A percentile compares a stretch with the other conserved stretches of the same genome.
Evolutionary conservation across 2,113 vertebrate species (phyloP).

Genomic region (Pimephales promelas): DNA sequence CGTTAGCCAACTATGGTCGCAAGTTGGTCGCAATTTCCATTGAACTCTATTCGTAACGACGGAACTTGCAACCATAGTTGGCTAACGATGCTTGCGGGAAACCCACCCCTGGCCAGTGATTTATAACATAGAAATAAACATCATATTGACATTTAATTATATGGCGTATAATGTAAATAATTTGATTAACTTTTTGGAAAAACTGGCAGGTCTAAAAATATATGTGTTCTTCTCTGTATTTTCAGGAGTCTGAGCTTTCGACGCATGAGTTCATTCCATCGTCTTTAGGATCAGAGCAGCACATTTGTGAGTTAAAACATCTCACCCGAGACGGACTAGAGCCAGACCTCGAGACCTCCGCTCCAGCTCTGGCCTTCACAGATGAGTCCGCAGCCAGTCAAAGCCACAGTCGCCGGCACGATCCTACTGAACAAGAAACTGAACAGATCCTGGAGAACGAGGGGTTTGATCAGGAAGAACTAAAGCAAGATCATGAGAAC

Average conservation of each 20-base stretch:
- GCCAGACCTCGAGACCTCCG: background rate
- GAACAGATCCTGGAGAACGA: background rate
- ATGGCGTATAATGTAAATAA: background rate
- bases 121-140: background rate
- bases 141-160: background rate
- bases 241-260: constrained; percentile 13
- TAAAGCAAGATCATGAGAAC: background rate
- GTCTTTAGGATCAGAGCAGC: constrained; percentile 4
- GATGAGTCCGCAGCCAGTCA: background rate
- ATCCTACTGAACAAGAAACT: background rate
- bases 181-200: background rate
- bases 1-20: too few species aligned
- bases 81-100: too few species aligned
- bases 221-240: background rate
- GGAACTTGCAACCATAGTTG: too few species aligned
- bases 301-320: background rate
- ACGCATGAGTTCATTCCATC: background rate
- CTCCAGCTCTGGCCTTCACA: constrained; percentile 17
- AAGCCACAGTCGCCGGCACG: background rate
- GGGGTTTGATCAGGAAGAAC: background rate
- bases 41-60: too few species aligned
- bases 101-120: background rate
- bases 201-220: background rate
- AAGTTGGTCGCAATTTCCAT: too few species aligned
- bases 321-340: background rate